phyloP scores from a whole-genome alignment of 2,888 invertebrate genomes.

The Papilio elwesi region DNA sequence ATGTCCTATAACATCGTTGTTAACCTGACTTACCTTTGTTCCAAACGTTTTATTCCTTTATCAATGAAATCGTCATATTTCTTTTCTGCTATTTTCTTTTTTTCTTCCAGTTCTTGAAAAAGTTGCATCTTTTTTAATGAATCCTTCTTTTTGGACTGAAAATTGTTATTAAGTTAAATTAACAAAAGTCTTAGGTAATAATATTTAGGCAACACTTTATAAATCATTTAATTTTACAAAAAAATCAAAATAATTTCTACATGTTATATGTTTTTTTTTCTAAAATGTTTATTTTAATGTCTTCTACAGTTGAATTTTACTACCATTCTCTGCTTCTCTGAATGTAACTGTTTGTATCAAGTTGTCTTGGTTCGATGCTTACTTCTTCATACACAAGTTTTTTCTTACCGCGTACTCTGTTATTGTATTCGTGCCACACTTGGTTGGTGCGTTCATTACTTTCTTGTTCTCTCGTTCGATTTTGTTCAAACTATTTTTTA shows the following conservation, averaged over 20 bases:
- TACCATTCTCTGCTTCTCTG: too few species aligned
- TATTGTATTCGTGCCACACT: conserved; percentile 52
- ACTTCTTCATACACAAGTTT: conserved; percentile 53
- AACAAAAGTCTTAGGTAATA: background rate
- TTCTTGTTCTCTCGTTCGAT: conserved; percentile 47
- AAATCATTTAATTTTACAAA: too few species aligned
- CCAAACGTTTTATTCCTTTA: conserved; percentile 49
- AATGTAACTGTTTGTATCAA: background rate
- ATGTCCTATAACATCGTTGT: too few species aligned
- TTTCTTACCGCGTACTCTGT: conserved; percentile 50
- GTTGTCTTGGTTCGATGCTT: conserved; percentile 14
- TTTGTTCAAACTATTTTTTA: conserved; percentile 47
- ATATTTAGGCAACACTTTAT: too few species aligned
- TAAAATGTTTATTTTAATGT: too few species aligned
- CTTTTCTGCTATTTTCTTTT: conserved; percentile 51
- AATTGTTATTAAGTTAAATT: conserved; percentile 21
- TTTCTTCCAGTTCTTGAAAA: conserved; percentile 52
- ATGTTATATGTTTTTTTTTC: too few species aligned
- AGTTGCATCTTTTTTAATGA: conserved; percentile 42
- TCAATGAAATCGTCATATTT: conserved; percentile 57
- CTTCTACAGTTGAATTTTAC: too few species aligned
- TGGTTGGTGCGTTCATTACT: conserved; percentile 49
- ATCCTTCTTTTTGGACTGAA: conserved; percentile 49
- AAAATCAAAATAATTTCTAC: too few species aligned
- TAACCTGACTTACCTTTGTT: conserved; percentile 49